Percentiles rank a stretch among this genome's conserved stretches.
Evolutionary conservation across 2,113 vertebrate species (phyloP).

Genomic region (Halichoeres trimaculatus): DNA sequence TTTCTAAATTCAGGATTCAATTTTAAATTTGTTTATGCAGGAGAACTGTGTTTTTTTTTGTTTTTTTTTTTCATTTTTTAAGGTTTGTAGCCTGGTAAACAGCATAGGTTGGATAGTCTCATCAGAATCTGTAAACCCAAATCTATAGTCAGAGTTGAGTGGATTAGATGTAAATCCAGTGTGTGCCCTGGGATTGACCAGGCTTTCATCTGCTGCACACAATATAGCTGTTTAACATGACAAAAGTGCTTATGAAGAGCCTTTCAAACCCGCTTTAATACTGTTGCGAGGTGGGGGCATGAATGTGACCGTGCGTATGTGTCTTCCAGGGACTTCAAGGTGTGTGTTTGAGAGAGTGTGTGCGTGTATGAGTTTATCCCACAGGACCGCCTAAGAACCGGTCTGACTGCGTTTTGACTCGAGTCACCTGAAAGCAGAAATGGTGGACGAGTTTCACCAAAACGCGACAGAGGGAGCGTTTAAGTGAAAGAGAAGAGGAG

Average conservation of each 20-base stretch:
- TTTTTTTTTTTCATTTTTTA: too few relatives aligned
- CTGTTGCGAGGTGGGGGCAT: neutral
- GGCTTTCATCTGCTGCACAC: conserved; percentile 50
- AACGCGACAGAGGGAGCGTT: neutral
- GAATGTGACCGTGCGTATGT: neutral
- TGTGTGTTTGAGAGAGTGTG: conserved; percentile 2
- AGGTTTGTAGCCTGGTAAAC: neutral
- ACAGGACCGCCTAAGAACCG: conserved; percentile 58
- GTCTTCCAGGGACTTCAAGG: too few relatives aligned
- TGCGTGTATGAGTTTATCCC: conserved; percentile 8
- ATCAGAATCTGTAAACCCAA: conserved; percentile 34
- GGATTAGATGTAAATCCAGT: conserved; percentile 54
- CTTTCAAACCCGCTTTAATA: conserved; percentile 26
- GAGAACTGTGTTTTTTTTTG: too few relatives aligned
- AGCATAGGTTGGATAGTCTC: conserved; percentile 1
- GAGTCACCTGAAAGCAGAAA: conserved; percentile 61
- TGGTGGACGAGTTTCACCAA: conserved; percentile 36
- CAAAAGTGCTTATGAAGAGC: conserved; percentile 51
- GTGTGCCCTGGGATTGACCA: conserved; percentile 21
- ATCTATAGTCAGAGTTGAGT: conserved; percentile 40
- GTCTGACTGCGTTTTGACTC: conserved; percentile 56
- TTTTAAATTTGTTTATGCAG: neutral
- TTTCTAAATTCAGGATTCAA: neutral
- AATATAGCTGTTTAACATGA: conserved; percentile 58
- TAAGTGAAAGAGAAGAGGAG: conserved; percentile 21